These are phyloP conservation scores for Pundamilia nyererei DNA, from an alignment of 2,113 vertebrate genomes.

Conservation along the genomic window DNA sequence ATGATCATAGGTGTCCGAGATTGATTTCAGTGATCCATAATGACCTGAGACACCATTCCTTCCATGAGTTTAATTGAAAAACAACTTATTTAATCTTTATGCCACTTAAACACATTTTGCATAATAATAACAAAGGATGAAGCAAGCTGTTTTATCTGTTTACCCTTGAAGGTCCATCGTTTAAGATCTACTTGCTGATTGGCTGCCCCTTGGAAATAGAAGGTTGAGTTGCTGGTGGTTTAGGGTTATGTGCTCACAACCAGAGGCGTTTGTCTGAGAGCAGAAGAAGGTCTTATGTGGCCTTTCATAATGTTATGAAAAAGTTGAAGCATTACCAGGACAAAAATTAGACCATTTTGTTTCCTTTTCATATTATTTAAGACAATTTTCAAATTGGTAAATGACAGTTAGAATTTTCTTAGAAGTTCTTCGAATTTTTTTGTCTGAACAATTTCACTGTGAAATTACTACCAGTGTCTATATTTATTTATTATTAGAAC, in stretches of 20 bases:
- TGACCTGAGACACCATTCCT: not conserved
- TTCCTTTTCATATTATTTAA: not conserved
- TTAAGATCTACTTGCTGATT: not conserved
- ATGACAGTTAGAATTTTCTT: not conserved
- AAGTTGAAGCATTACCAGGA: not conserved
- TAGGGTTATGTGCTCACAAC: not conserved
- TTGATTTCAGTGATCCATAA: not conserved
- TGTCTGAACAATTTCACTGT: not conserved
- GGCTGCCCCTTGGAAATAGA: not conserved
- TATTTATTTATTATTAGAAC: not conserved
- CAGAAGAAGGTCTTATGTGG: not conserved
- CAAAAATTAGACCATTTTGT: not conserved
- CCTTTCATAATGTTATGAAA: not conserved
- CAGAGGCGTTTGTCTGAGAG: not conserved
- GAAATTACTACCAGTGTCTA: not conserved
- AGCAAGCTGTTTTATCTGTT: not conserved
- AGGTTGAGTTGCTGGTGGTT: not conserved
- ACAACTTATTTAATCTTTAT: not conserved
- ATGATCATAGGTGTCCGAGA: not conserved
- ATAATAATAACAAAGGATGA: not conserved
- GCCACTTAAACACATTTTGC: not conserved
- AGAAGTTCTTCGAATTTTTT: not conserved
- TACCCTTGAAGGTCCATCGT: not conserved
- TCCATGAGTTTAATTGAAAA: not conserved
- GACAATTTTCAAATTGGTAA: not conserved